Evolutionary conservation across 2,113 vertebrate species (phyloP).

Genomic region (Diadophis punctatus): DNA sequence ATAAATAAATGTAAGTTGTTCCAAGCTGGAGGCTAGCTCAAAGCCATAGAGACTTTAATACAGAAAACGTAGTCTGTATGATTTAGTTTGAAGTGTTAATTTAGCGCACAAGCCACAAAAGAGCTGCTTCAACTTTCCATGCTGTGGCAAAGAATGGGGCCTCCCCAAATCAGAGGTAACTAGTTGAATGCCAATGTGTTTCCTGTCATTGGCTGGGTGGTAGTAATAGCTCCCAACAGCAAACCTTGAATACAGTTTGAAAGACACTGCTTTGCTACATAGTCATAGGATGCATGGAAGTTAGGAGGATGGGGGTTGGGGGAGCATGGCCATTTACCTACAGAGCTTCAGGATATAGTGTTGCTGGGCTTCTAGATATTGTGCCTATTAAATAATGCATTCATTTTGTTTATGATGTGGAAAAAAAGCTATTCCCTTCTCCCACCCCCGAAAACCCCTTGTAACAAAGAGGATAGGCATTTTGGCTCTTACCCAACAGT

Average conservation of each 20-base stretch:
- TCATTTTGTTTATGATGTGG: background rate
- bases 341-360: background rate
- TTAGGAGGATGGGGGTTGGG: background rate
- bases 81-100: background rate
- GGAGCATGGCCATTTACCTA: background rate
- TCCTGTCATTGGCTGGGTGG: background rate
- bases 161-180: background rate
- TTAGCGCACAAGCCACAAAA: background rate
- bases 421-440: background rate
- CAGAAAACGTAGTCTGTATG: conserved; percentile 11
- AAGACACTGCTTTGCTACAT: background rate
- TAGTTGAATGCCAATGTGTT: background rate
- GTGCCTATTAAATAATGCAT: background rate
- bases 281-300: background rate
- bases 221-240: background rate
- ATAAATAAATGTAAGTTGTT: conserved; percentile 42
- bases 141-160: background rate
- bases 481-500: background rate
- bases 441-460: background rate
- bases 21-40: conserved; percentile 15
- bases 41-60: background rate
- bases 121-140: background rate
- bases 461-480: background rate
- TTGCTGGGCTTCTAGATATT: background rate
- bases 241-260: background rate